phyloP scores from a whole-genome alignment of 2,113 vertebrate genomes.

The Tenebrosternarchus preto region DNA sequence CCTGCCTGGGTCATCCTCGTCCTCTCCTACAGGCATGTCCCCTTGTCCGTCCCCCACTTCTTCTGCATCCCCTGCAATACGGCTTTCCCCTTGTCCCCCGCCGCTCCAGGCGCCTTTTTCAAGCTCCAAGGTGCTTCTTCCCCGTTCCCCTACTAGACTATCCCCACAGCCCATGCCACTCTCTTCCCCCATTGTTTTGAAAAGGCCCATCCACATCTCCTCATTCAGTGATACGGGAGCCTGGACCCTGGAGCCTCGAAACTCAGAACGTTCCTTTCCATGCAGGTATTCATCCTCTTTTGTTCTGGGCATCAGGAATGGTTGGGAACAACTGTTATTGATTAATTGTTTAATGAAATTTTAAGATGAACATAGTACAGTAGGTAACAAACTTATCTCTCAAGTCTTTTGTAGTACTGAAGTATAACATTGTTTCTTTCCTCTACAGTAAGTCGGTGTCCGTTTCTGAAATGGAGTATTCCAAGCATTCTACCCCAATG shows the following conservation, averaged over 20 bases:
- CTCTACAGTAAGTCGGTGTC: constrained; percentile 11
- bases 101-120: background rate
- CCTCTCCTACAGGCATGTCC: constrained; percentile 24
- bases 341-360: no score
- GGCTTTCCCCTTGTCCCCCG: constrained; percentile 7
- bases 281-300: constrained; percentile 47
- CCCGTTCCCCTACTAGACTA: constrained; percentile 42
- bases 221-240: constrained; percentile 66
- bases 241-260: constrained; percentile 45
- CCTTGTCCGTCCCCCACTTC: constrained; percentile 26
- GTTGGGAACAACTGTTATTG: background rate
- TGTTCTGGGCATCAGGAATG: background rate
- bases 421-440: background rate
- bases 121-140: constrained; percentile 45
- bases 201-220: constrained; percentile 70
- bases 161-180: constrained; percentile 61
- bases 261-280: constrained; percentile 43
- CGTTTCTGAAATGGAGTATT: constrained; percentile 9
- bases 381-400: no score
- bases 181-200: constrained; percentile 71
- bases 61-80: constrained; percentile 12
- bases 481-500: constrained; percentile 10
- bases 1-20: constrained; percentile 25
- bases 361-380: no score
- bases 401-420: no score